Percentiles rank a stretch among this genome's conserved stretches.
phyloP scores from a whole-genome alignment of 1,140 invertebrate species.

The Meloidogyne chitwoodi region DNA sequence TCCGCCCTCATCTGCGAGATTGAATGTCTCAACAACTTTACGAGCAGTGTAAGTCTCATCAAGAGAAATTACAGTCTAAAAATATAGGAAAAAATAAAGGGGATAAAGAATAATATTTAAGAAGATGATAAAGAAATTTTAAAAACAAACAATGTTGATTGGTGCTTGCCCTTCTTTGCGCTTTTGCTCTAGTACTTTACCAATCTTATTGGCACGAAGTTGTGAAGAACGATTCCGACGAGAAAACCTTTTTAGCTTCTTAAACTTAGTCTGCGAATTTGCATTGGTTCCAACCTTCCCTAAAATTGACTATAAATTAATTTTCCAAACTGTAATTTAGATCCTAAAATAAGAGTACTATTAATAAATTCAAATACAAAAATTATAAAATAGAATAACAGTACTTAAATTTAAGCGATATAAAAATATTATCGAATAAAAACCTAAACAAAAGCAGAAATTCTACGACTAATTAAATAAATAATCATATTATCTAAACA shows the following conservation, averaged over 20 bases:
- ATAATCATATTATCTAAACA: neutral
- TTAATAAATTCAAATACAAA: no score
- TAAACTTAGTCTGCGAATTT: neutral
- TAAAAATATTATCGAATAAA: neutral
- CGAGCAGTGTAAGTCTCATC: conserved; percentile 1
- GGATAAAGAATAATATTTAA: neutral
- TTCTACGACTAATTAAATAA: no score
- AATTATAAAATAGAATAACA: neutral
- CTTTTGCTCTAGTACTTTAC: conserved; percentile 14
- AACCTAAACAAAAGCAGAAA: no score
- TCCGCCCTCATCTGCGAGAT: conserved; percentile 20
- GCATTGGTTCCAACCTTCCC: conserved; percentile 19
- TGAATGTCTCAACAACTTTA: conserved; percentile 13
- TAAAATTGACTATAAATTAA: neutral
- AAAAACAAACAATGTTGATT: neutral
- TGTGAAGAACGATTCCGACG: conserved; percentile 11
- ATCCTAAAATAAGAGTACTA: no score
- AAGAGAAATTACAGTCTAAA: conserved; percentile 36
- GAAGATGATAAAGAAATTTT: neutral
- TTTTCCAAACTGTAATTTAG: no score
- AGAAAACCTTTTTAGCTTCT: conserved; percentile 7
- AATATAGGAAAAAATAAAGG: neutral
- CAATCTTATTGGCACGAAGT: conserved; percentile 20
- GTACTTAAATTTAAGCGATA: neutral
- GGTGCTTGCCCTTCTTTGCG: conserved; percentile 5